phyloP scores from a whole-genome alignment of 2,113 vertebrate species.

The Menidia beryllina region DNA sequence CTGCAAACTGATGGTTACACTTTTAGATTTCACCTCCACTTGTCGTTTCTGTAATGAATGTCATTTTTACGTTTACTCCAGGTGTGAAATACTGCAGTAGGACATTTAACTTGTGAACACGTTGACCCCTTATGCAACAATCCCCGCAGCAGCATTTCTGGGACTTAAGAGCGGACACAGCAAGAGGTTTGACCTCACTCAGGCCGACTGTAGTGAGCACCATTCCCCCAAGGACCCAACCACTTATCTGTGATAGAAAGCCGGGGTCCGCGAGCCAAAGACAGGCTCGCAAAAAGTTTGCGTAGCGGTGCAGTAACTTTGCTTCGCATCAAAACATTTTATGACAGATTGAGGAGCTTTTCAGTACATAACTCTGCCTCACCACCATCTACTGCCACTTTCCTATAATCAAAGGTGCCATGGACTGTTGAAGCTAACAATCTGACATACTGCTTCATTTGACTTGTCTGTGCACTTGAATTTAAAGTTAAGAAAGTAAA shows the following conservation, averaged over 20 bases:
- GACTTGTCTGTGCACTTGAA: too few species aligned
- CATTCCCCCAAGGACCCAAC: constrained; percentile 55
- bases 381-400: constrained; percentile 7
- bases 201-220: constrained; percentile 49
- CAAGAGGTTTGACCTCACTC: constrained; percentile 64
- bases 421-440: constrained; percentile 21
- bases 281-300: constrained; percentile 29
- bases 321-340: constrained; percentile 10
- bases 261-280: constrained; percentile 29
- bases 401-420: constrained; percentile 1
- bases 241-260: constrained; percentile 62
- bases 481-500: too few species aligned
- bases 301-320: constrained; percentile 26
- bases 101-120: constrained; percentile 41
- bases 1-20: constrained; percentile 62
- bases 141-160: constrained; percentile 47
- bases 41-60: constrained; percentile 22
- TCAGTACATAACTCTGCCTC: constrained; percentile 11
- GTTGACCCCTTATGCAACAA: constrained; percentile 52
- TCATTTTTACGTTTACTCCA: constrained; percentile 20
- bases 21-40: constrained; percentile 9
- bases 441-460: constrained; percentile 5
- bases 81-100: constrained; percentile 12
- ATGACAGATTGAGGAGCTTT: constrained; percentile 4
- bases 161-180: constrained; percentile 49